A percentile compares a stretch with the other conserved stretches of the same genome.
Evolutionary conservation across 2,797 vertebrate genomes (phyloP).

Genomic region (Scolopax rusticola): DNA sequence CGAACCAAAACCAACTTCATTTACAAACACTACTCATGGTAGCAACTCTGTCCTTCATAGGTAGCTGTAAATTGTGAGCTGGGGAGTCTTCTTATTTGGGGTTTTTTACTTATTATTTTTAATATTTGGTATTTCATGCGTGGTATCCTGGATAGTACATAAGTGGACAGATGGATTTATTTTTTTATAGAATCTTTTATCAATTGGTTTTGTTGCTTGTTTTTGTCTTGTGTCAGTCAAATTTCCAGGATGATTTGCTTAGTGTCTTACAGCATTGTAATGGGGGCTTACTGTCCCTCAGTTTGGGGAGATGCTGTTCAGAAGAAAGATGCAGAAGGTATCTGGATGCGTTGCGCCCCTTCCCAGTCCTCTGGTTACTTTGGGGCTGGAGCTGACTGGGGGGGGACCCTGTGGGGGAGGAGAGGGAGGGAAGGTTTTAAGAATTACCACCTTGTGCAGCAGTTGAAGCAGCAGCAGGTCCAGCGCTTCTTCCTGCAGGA

Average conservation of each 20-base stretch:
- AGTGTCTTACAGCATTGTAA: not conserved
- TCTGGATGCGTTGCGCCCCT: not conserved
- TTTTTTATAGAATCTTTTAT: not conserved
- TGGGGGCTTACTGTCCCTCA: accelerated
- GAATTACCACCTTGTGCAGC: not conserved
- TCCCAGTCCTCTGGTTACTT: not conserved
- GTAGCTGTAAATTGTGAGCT: not conserved
- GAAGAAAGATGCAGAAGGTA: not conserved
- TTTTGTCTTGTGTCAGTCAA: not conserved
- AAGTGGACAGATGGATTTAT: not conserved
- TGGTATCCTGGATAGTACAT: not conserved
- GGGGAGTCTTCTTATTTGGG: not conserved
- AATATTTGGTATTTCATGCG: not conserved
- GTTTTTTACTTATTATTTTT: not conserved
- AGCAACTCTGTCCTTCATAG: not conserved
- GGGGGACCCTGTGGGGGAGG: not conserved
- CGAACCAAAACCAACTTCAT: not conserved
- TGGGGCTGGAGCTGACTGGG: not conserved
- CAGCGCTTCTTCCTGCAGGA: not conserved
- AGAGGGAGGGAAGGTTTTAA: not conserved
- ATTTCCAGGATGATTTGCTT: not conserved
- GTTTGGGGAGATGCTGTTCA: not conserved
- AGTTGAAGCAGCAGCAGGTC: not conserved
- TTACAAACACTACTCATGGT: not conserved
- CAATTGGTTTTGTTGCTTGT: not conserved